Evolutionary conservation across 1,140 invertebrate species (phyloP).

Genomic region (Gryllus bimaculatus): DNA sequence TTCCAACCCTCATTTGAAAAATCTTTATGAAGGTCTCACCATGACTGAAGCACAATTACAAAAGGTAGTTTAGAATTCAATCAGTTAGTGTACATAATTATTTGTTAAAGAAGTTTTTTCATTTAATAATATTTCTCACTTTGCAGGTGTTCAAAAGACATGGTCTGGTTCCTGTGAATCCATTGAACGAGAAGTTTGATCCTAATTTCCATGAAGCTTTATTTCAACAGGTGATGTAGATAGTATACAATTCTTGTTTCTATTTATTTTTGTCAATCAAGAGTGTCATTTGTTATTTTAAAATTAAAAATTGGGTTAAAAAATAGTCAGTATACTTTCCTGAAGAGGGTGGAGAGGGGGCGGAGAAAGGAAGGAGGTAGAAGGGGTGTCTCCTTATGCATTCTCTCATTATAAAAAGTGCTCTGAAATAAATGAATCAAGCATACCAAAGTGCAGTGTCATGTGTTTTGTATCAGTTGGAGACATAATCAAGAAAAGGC

Average conservation of each 20-base stretch:
- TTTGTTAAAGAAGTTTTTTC: slow-evolving; percentile 10
- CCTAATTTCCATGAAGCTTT: slow-evolving; percentile 93
- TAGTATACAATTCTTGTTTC: neutral
- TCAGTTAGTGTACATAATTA: slow-evolving; percentile 8
- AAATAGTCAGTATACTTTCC: neutral
- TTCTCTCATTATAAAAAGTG: too few relatives aligned
- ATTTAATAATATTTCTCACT: slow-evolving; percentile 19
- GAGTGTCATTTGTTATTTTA: neutral
- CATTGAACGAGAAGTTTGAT: slow-evolving; percentile 89
- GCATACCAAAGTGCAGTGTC: too few relatives aligned
- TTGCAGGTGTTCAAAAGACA: slow-evolving; percentile 77
- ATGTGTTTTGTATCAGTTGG: too few relatives aligned
- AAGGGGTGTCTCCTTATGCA: too few relatives aligned
- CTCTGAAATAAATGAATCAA: too few relatives aligned
- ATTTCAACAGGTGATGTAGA: slow-evolving; percentile 68
- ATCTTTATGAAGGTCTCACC: slow-evolving; percentile 77
- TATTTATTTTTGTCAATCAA: neutral
- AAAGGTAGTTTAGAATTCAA: slow-evolving; percentile 36
- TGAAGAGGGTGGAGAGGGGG: too few relatives aligned
- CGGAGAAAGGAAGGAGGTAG: too few relatives aligned
- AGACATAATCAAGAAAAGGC: too few relatives aligned
- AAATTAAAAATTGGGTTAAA: neutral
- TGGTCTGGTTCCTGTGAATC: slow-evolving; percentile 76
- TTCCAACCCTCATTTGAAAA: slow-evolving; percentile 76
- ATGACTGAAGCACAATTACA: slow-evolving; percentile 84